Percentiles rank a stretch among this genome's conserved stretches.
Evolutionary conservation across 2,113 vertebrate genomes (phyloP).

Genomic region (Sphyrna mokarran): DNA sequence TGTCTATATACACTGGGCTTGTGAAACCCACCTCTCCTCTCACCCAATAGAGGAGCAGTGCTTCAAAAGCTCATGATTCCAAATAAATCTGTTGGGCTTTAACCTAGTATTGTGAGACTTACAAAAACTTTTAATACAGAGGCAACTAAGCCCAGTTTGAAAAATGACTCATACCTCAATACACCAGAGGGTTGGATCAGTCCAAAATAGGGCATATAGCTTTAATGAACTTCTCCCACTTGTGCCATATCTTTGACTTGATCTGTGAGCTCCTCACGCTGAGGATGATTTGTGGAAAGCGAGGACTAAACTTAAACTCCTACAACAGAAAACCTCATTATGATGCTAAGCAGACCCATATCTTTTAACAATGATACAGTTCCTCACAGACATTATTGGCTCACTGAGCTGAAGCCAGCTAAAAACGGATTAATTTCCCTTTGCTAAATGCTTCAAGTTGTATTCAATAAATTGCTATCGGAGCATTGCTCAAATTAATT

Average conservation of each 20-base stretch:
- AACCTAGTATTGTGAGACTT: no score
- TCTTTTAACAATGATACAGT: neutral
- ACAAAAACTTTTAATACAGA: neutral
- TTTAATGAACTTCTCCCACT: neutral
- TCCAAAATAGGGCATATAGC: neutral
- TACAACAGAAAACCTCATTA: neutral
- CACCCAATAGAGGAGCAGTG: no score
- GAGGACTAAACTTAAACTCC: neutral
- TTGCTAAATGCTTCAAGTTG: neutral
- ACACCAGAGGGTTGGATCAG: neutral
- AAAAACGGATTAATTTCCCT: neutral
- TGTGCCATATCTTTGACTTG: neutral
- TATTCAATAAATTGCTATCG: neutral
- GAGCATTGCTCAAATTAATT: neutral
- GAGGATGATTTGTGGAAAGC: neutral
- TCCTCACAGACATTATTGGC: neutral
- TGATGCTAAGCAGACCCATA: neutral
- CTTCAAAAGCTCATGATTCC: no score
- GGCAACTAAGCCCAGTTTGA: neutral
- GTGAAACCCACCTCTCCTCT: no score
- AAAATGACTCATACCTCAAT: neutral
- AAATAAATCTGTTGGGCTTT: no score
- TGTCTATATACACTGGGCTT: no score
- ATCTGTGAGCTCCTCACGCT: neutral
- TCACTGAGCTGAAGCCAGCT: neutral